Evolutionary conservation across 2,797 vertebrate species (phyloP), one percentile per base, ranked within the genome.

Genomic region (Sandelia bainsii): DNA sequence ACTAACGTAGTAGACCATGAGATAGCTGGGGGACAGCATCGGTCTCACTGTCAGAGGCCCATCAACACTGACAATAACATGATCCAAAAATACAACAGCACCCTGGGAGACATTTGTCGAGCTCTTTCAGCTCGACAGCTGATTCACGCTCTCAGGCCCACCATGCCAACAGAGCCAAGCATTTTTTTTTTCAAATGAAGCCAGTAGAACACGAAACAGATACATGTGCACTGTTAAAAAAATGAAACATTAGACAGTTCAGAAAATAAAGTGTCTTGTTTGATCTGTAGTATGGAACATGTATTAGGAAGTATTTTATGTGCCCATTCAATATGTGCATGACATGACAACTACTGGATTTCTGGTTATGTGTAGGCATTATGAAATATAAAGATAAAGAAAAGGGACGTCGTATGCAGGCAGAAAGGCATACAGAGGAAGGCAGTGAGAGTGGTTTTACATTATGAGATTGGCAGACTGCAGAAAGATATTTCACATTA

Each of bases 31-130:
- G 90, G 90, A 65, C 76, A 57, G 72, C 74, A 80, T 92, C 92
- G 88, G 82, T 73, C 72, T 90, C 90, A 78, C 85, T 88, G 90
- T 93, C 90, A 87, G 67, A 63, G 77, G 59, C 56, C 66, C 82
- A 80, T 93, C 88, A 88, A 85, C 82, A 67, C 84, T 64, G 82
- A 86, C 83, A 92, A 85, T 7, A 6, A 69, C 68, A 4, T 67
- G 19, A 59, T 84, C 91, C 92, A 89, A 91, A 93, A 94, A 91
- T 92, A 93, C 91, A 90, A 81, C 86, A 44, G 61, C 80, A 83
- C 86, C 85, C 88, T 85, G 86, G 86, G 85, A 91, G 88, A 82
- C 77, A 50, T 80, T 88, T 85, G 87, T 90, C 83, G 75, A 54
- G 72, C 78, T 87, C 65, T 77, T 69, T 74, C 65, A 70, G 65